Evolutionary conservation across 2,888 invertebrate species (phyloP), one percentile per base, ranked within the genome.

Genomic region (Thereva nobilitata): DNA sequence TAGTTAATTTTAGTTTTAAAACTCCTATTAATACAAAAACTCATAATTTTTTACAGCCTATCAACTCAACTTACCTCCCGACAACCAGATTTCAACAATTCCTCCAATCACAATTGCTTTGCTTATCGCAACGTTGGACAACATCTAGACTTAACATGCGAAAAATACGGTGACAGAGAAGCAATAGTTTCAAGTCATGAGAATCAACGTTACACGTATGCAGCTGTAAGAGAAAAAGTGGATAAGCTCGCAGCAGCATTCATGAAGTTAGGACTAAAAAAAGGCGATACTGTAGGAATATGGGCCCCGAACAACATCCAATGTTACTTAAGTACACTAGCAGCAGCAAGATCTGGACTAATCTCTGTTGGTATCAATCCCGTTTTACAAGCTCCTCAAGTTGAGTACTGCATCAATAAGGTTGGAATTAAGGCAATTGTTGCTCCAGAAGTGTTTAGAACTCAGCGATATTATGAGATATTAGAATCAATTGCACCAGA

Each of bases 291-390:
- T 6, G 75, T 95, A 3, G 93, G 89, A 0, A 82, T 95, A 34
- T 93, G 91, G 90, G 86, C 89, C 0, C 91, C 92, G 0, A 95
- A 93, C 79, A 82, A 84, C 42, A 77, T 86, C 52, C 89, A 92
- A 75, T 95, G 94, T 94, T 85, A 89, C 68, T 73, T 92, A 0
- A 81, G 86, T 0, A 86, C 89, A 76, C 80, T 89, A 76, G 93
- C 89, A 0, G 86, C 88, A 1, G 86, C 89, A 0, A 85, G 91
- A 70, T 85, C 86, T 1, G 94, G 93, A 0, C 79, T 91, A 2
- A 82, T 90, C 38, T 78, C 89, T 83, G 92, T 91, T 7, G 88
- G 87, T 66, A 84, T 94, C 40, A 95, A 95, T 78, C 89, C 93
- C 0, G 85, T 86, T 0, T 92, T 89, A 76, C 86, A 87, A 76